Base-by-base conservation (phyloP, 2,797 vertebrate genomes). In the Rhynchonycteris naso region DNA sequence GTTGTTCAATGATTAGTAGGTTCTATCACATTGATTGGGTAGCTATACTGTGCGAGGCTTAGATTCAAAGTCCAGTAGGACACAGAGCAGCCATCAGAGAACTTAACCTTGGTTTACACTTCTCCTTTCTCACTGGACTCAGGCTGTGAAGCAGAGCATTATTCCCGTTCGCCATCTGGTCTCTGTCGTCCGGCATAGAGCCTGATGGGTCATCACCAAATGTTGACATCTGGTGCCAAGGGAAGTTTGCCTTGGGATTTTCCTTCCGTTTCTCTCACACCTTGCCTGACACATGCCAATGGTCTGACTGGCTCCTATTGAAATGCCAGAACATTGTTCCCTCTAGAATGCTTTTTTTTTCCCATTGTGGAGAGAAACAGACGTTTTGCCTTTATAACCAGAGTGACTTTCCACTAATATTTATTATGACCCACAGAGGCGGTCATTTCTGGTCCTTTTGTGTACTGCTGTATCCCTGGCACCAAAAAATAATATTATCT, bases 51-150 rank as follows among this genome's bases (percentile, higher is more conserved):
- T 52, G 69, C 92, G n/a, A 74, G 47, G 4, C 33, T 50, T 63
- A 81, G 61, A 81, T 54, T 81, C 71, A 50, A 50, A 80, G 33
- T 91, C 88, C 76, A 80, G 52, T 43, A 94, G 78, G 69, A 69
- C 56, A 65, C 69, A 94, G n/a, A 91, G 7, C 26, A 66, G 30
- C 22, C 47, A 65, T 43, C 16, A 65, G 14, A 50, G 58, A 75
- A 26, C 92, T 93, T 75, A 56, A 12, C 47, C 12, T 66, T 50
- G 26, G 9, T 59, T 76, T 28, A 21, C n/a, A 54, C 35, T 79
- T 83, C 21, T 33, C 26, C 78, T 5, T 1, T 11, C 28, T 96
- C 9, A 4, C 11, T 13, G 33, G 72, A 56, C 15, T 82, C 71
- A 28, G 76, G n/a, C 28, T 78, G 61, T 15, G 30, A 75, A 88